Conservation (phyloP, 2,113 vertebrate species). For the Vulpes lagopus region DNA sequence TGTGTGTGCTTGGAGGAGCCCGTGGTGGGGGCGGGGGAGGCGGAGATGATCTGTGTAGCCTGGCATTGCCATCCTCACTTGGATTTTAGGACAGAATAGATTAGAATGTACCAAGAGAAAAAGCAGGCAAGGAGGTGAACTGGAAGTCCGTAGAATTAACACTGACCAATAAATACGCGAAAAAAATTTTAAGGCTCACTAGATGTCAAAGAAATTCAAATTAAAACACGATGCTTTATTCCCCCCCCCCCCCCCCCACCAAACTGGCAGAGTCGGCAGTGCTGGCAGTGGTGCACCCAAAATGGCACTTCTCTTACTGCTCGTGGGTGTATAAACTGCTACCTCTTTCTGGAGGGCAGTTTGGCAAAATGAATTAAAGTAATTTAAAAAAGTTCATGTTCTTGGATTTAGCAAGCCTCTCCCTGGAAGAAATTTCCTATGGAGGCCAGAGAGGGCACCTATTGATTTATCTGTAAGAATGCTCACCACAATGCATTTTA, state of each 20-base stretch:
- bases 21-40: not conserved
- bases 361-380: constrained; percentile 39
- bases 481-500: not conserved
- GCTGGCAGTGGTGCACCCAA: not conserved
- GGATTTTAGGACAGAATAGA: not conserved
- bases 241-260: not conserved
- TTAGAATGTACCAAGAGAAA: not conserved
- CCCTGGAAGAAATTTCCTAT: not conserved
- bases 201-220: not conserved
- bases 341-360: not conserved
- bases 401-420: not conserved
- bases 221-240: not conserved
- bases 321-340: not conserved
- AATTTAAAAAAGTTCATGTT: not conserved
- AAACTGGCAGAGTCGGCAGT: not conserved
- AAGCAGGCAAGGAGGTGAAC: not conserved
- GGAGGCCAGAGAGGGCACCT: not conserved
- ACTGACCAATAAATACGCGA: not conserved
- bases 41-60: not conserved
- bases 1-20: not conserved
- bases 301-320: not conserved
- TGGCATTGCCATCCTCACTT: not conserved
- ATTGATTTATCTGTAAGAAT: not conserved
- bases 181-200: not conserved
- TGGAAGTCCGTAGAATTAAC: not conserved